These are phyloP conservation scores for Tonatia bakeri DNA, from an alignment of 2,113 vertebrate genomes.

Conservation along the genomic window DNA sequence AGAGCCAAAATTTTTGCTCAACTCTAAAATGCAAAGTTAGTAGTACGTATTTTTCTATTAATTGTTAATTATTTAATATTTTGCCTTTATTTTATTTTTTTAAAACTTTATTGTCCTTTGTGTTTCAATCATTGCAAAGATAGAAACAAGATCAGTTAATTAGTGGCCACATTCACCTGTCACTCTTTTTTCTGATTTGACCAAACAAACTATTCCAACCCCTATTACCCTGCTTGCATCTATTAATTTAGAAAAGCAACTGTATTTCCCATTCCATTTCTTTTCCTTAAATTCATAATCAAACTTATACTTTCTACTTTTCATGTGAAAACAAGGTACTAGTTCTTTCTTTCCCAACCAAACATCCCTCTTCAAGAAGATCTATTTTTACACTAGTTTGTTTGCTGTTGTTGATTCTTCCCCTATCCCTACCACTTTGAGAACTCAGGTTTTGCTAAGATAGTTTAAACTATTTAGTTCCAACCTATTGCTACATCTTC, in stretches of 20 bases:
- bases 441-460: neutral
- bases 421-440: neutral
- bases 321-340: neutral
- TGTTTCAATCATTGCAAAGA: neutral
- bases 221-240: neutral
- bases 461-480: neutral
- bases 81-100: neutral
- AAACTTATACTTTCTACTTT: neutral
- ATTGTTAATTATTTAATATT: neutral
- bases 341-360: neutral
- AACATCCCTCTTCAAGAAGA: neutral
- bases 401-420: neutral
- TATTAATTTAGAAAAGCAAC: neutral
- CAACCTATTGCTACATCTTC: neutral
- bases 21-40: neutral
- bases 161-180: neutral
- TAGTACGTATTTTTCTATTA: neutral
- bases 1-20: neutral
- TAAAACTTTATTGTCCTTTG: neutral
- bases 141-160: neutral
- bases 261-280: neutral
- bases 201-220: neutral
- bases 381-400: neutral
- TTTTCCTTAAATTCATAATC: neutral
- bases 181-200: neutral